These are phyloP conservation scores for Actinopyga echinites DNA, from an alignment of 53 echinoderm and acorn worm species.

Conservation along the genomic window DNA sequence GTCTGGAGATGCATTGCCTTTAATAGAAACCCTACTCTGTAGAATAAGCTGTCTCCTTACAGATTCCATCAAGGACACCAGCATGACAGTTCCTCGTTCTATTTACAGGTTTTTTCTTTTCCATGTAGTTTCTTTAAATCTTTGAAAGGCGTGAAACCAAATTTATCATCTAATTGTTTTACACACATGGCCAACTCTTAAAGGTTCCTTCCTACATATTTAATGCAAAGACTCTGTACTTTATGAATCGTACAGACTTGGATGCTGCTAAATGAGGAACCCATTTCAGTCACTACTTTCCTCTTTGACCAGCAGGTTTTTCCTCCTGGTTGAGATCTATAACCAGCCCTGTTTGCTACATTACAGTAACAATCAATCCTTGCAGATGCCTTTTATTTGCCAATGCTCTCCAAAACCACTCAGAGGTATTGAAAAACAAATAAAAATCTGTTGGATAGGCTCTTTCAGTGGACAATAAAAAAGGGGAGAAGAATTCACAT, in stretches of 20 bases:
- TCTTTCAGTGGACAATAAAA: background rate
- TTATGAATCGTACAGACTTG: background rate
- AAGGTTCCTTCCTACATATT: background rate
- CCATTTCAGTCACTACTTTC: background rate
- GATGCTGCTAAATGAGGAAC: background rate
- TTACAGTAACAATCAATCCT: constrained; percentile 1
- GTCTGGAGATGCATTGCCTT: too few species aligned
- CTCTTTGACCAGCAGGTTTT: background rate
- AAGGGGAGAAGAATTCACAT: background rate
- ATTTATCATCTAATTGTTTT: constrained; percentile 36
- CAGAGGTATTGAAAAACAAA: constrained; percentile 27
- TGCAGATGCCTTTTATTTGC: constrained; percentile 24
- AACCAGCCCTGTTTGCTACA: background rate
- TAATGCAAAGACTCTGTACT: too few species aligned
- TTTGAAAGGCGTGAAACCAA: background rate
- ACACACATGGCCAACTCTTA: constrained; percentile 3
- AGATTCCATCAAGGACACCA: background rate
- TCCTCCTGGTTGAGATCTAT: background rate
- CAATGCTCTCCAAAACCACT: constrained; percentile 27
- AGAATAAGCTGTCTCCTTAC: too few species aligned
- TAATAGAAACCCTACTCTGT: too few species aligned
- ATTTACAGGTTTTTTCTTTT: background rate
- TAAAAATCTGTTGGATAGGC: background rate
- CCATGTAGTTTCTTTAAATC: background rate
- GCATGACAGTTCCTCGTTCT: background rate